Evolutionary conservation across 2,113 vertebrate species (phyloP).

Genomic region (Dinomys branickii): DNA sequence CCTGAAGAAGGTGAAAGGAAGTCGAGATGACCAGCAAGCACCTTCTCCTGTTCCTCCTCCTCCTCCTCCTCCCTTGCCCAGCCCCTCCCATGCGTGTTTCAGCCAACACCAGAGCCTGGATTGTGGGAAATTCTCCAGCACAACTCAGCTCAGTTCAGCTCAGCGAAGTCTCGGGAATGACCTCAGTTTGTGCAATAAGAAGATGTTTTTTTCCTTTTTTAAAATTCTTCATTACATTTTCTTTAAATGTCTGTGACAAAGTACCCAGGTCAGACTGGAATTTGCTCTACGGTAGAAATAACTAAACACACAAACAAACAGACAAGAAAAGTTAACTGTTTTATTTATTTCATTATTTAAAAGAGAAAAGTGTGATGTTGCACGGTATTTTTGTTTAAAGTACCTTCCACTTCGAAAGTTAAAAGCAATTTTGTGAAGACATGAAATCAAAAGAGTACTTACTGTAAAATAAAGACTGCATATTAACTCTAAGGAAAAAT

Average conservation of each 20-base stretch:
- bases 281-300: conserved; percentile 84
- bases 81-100: conserved; percentile 80
- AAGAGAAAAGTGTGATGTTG: conserved; percentile 85
- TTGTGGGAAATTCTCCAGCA: conserved; percentile 76
- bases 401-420: conserved; percentile 86
- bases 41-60: conserved; percentile 64
- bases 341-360: conserved; percentile 92
- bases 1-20: conserved; percentile 83
- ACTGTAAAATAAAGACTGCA: conserved; percentile 88
- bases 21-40: conserved; percentile 75
- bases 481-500: conserved; percentile 86
- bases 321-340: conserved; percentile 85
- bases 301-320: conserved; percentile 82
- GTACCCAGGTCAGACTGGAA: conserved; percentile 85
- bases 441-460: conserved; percentile 84
- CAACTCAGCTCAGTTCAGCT: conserved; percentile 72
- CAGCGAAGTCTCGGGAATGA: conserved; percentile 84
- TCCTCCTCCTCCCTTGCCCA: conserved; percentile 79
- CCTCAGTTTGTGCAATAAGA: conserved; percentile 88
- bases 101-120: conserved; percentile 82
- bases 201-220: conserved; percentile 76
- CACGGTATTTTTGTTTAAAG: conserved; percentile 90
- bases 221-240: conserved; percentile 82
- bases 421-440: conserved; percentile 88
- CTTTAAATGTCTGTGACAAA: conserved; percentile 82